Evolutionary conservation across 2,113 vertebrate genomes (phyloP).

Genomic region (Scophthalmus maximus): DNA sequence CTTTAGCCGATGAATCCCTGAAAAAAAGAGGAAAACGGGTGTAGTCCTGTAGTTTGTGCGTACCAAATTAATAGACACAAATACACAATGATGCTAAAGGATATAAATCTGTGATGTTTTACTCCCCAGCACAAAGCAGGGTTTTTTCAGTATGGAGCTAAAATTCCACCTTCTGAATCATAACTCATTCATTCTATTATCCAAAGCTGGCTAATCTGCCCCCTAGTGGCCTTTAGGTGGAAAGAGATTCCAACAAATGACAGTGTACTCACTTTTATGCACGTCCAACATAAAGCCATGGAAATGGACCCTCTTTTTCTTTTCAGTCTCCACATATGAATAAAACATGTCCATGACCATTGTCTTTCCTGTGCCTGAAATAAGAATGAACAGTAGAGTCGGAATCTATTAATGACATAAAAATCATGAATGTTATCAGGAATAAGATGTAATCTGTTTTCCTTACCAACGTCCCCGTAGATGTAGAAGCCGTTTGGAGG

Average conservation of each 20-base stretch:
- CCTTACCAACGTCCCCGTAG: constrained; percentile 95
- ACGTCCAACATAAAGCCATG: constrained; percentile 99
- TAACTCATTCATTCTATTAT: not conserved
- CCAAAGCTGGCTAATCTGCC: not conserved
- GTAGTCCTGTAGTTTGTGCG: no score
- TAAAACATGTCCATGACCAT: constrained; percentile 99
- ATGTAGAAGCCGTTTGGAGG: constrained; percentile 94
- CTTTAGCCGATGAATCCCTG: constrained; percentile 97
- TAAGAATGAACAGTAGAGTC: not conserved
- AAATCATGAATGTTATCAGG: not conserved
- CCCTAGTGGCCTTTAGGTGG: not conserved
- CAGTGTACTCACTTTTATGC: constrained; percentile 90
- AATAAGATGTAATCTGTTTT: not conserved
- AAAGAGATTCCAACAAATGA: not conserved
- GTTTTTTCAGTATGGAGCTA: no score
- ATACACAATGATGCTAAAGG: no score
- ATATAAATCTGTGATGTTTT: no score
- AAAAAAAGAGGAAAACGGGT: not conserved
- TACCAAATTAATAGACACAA: no score
- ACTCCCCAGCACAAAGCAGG: no score
- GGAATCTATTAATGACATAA: not conserved
- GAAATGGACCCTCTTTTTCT: constrained; percentile 96
- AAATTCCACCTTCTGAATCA: not conserved
- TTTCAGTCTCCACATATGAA: constrained; percentile 89
- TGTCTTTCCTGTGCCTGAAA: constrained; percentile 95